phyloP scores from a whole-genome alignment of 2,113 vertebrate genomes.

The Tiliqua scincoides region DNA sequence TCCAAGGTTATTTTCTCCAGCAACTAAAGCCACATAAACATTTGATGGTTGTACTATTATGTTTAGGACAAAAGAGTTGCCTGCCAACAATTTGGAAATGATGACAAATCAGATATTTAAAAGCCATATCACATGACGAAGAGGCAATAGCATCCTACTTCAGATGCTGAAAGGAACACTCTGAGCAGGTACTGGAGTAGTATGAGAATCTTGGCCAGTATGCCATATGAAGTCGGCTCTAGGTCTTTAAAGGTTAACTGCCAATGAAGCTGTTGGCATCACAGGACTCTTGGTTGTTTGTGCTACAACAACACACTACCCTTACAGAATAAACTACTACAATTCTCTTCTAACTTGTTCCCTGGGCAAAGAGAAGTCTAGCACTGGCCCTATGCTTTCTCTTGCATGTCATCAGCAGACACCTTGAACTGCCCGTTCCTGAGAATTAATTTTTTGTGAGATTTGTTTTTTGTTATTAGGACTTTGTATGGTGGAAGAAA shows the following conservation, averaged over 20 bases:
- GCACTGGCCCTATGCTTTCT: too few species aligned
- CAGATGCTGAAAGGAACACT: not conserved
- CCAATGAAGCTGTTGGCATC: too few species aligned
- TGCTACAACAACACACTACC: too few species aligned
- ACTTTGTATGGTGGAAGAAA: conserved; percentile 46
- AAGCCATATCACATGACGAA: not conserved
- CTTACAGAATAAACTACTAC: too few species aligned
- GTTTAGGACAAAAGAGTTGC: conserved; percentile 29
- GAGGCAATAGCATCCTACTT: not conserved
- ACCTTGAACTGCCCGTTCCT: not conserved
- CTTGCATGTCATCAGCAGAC: not conserved
- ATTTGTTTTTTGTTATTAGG: conserved; percentile 25
- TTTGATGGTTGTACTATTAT: conserved; percentile 31
- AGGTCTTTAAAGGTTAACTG: too few species aligned
- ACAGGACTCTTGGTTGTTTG: too few species aligned
- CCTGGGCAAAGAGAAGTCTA: too few species aligned
- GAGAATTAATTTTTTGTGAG: conserved; percentile 17
- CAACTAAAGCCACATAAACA: conserved; percentile 67
- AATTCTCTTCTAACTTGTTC: too few species aligned
- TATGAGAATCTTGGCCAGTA: not conserved
- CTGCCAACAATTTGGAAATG: not conserved
- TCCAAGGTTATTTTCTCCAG: conserved; percentile 52
- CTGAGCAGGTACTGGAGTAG: not conserved
- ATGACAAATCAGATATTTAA: conserved; percentile 16
- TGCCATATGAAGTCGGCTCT: not conserved